Evolutionary conservation across 2,888 invertebrate species (phyloP), one percentile per base, ranked within the genome.

Genomic region (Conus canariensis): DNA sequence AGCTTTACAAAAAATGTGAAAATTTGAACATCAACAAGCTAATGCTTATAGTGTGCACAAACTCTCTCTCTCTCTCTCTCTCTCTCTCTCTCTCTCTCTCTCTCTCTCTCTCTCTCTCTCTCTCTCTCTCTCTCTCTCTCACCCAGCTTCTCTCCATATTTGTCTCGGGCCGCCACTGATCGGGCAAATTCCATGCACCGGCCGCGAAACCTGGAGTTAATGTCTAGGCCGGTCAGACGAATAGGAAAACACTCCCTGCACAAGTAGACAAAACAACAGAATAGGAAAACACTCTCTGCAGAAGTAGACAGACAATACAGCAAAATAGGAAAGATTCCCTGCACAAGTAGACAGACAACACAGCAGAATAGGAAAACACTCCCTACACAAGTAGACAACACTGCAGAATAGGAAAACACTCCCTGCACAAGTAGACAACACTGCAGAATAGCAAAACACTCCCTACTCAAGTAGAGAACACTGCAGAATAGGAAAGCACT

Each of bases 121-220:
- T 64, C 60, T 64, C 60, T 7, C 60, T 64, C 10, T 64, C 60
- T 45, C 60, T 64, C 60, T 64, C 77, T 14, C 77, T 25, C 30
- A 85, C 89, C 70, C 14, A 85, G 12, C 25, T 74, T 85, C 12
- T 70, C 30, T 5, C 89, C 89, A 3, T 56, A 14, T 25, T 14
- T n/a, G n/a, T 89, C 85, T n/a, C 85, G 58, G 3, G 89, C 89
- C 16, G 89, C 25, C 67, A 89, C 85, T 10, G 89, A 89, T 3
- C 89, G 64, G n/a, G 85, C 83, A 59, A 89, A 89, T 74, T 89
- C 89, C 89, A 89, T 70, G 16, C 89, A 89, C 45, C 30, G 9
- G 5, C 85, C 85, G 0, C 16, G n/a, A n/a, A 89, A 89, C 0
- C 89, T 85, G 2, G 14, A 0, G 83, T 70, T 30, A 5, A 5